A percentile compares a stretch with the other conserved stretches of the same genome.
These are phyloP conservation scores for Megaleporinus macrocephalus DNA, from an alignment of 2,113 vertebrate species.

Conservation along the genomic window DNA sequence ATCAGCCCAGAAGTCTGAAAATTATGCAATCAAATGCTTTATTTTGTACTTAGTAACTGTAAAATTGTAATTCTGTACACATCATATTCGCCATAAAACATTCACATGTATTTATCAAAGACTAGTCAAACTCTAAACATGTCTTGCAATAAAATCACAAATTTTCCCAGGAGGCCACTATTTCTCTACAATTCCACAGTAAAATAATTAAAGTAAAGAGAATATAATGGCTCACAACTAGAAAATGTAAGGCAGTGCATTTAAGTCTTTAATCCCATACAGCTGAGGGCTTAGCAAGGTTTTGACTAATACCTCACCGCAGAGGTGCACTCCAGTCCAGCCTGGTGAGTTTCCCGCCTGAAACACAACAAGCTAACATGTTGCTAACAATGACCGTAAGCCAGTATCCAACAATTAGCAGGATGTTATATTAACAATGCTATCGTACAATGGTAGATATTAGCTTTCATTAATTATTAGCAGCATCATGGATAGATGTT, in stretches of 20 bases:
- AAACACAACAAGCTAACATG: neutral
- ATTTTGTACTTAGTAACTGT: neutral
- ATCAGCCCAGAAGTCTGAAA: neutral
- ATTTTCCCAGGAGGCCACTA: neutral
- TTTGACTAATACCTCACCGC: constrained; percentile 25
- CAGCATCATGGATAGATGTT: too few relatives aligned
- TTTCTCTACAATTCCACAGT: neutral
- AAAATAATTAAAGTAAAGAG: neutral
- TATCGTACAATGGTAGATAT: neutral
- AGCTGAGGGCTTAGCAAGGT: constrained; percentile 6
- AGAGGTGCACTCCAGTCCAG: neutral
- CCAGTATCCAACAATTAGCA: neutral
- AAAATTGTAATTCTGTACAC: constrained; percentile 2
- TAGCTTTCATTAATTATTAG: neutral
- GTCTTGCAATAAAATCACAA: neutral
- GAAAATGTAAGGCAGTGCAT: constrained; percentile 20
- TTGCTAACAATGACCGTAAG: too few relatives aligned
- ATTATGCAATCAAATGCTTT: constrained; percentile 17
- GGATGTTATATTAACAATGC: neutral
- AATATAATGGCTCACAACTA: constrained; percentile 3
- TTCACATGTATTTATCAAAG: neutral
- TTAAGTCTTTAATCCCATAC: constrained; percentile 11
- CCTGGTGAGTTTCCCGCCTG: neutral
- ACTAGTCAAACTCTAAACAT: constrained; percentile 4
- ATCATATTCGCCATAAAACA: constrained; percentile 1